These are phyloP conservation scores for Erannis defoliaria DNA, from an alignment of 2,888 invertebrate species.

Conservation along the genomic window DNA sequence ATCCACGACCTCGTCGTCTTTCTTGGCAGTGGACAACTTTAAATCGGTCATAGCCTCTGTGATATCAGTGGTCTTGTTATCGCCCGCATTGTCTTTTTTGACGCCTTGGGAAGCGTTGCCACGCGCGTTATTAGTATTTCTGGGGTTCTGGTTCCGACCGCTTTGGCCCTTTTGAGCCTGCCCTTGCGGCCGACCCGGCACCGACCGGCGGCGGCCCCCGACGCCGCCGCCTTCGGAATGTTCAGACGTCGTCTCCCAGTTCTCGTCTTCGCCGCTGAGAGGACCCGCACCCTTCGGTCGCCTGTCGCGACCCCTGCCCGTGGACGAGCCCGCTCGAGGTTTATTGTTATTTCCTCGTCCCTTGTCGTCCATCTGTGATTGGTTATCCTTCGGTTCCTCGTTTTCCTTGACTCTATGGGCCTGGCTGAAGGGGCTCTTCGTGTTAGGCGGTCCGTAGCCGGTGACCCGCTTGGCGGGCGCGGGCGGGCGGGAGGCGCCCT, in stretches of 20 bases:
- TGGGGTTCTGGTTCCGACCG: conserved; percentile 70
- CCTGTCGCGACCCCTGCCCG: conserved; percentile 82
- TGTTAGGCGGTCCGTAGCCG: conserved; percentile 93
- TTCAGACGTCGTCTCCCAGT: conserved; percentile 95
- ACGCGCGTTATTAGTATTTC: conserved; percentile 69
- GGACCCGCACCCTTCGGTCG: conserved; percentile 72
- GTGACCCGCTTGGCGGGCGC: conserved; percentile 88
- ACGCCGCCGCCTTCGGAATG: conserved; percentile 89
- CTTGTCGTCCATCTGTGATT: conserved; percentile 86
- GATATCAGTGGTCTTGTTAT: conserved; percentile 71
- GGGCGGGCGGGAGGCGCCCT: conserved; percentile 77
- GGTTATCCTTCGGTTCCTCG: conserved; percentile 70
- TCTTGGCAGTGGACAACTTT: conserved; percentile 69
- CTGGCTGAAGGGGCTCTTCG: conserved; percentile 91
- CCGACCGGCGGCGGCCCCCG: conserved; percentile 66
- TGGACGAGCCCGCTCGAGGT: conserved; percentile 89
- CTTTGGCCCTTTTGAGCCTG: conserved; percentile 67
- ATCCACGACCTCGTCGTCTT: conserved; percentile 85
- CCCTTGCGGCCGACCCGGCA: conserved; percentile 62
- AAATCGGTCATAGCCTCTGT: conserved; percentile 78
- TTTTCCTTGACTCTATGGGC: conserved; percentile 75
- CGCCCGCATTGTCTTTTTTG: conserved; percentile 68
- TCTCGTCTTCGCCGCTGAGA: conserved; percentile 86
- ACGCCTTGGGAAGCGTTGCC: conserved; percentile 56
- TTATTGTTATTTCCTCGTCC: conserved; percentile 89